Base-by-base conservation (phyloP, 2,888 invertebrate species). In the Formica aserva region DNA sequence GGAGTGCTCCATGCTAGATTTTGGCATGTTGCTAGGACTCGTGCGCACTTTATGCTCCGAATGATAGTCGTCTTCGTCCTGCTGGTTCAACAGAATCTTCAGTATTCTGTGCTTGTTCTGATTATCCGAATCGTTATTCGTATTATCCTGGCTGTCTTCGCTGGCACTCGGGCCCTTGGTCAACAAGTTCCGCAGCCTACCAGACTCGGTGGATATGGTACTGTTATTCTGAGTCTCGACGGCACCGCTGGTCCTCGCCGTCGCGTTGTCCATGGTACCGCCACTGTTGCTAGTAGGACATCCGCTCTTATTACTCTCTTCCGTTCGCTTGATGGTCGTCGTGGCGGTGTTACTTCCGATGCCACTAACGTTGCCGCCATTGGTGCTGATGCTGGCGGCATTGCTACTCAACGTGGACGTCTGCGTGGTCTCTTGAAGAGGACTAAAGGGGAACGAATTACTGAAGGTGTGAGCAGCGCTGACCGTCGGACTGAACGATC, bases 71-170 rank as follows among this genome's bases (percentile, higher is more conserved):
- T 96, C 96, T 67, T 96, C 96, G 90, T 97, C 97, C 80, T 96
- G 96, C 92, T 97, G 96, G 92, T 97, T 97, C 87, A 97, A 95
- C 93, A 97, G 94, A 85, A 96, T 96, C 91, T 96, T 96, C 87
- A 96, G 93, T 93, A 96, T 96, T 91, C 95, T 95, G 89, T 95
- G 94, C 87, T 95, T 95, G 88, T 95, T 95, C 84, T 95, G 95
- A 82, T 92, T 94, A 87, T 89, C 86, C 32, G 91, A 82, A 80
- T 87, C 87, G 91, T 92, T 85, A 90, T 92, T 87, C 76, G 86
- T 78, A 90, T 86, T 92, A 78, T 93, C 92, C 85, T 92, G 92
- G 82, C 86, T 88, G 80, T 93, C 93, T 13, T 93, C 92, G 82
- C 89, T 91, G 75, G 91, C 91, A 88, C 92, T 94, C 88, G 93